A percentile compares a stretch with the other conserved stretches of the same genome.
Conservation (phyloP, 2,113 vertebrate species). For the Caloenas nicobarica region DNA sequence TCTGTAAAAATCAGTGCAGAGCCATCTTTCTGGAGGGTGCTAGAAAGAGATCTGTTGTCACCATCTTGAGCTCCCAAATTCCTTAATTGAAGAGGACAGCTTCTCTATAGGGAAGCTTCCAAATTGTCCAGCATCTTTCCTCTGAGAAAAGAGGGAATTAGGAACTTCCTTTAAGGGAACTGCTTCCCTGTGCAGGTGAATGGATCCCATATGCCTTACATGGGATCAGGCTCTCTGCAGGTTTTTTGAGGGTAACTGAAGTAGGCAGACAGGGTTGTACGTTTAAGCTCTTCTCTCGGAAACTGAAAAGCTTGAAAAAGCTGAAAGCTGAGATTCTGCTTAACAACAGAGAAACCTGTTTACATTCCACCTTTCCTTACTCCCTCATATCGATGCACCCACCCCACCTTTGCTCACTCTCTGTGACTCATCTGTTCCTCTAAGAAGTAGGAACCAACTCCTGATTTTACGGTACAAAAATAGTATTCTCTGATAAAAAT, state of each 20-base stretch:
- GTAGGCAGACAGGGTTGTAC: neutral
- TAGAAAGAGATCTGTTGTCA: neutral
- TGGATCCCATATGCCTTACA: neutral
- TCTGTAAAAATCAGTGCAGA: neutral
- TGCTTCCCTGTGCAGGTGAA: neutral
- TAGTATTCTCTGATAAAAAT: neutral
- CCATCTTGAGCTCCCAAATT: neutral
- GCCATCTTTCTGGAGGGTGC: fast-evolving
- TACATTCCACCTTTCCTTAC: neutral
- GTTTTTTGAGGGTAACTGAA: neutral
- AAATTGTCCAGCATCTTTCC: neutral
- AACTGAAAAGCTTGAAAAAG: neutral
- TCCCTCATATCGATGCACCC: too few species aligned
- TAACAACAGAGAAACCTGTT: neutral
- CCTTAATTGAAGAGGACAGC: neutral
- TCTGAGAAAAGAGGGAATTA: neutral
- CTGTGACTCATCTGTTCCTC: neutral
- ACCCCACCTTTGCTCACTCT: neutral
- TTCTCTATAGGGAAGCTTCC: neutral
- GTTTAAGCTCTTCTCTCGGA: neutral
- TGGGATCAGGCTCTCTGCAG: neutral
- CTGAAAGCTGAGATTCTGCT: neutral
- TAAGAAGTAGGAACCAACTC: neutral
- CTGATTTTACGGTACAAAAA: neutral
- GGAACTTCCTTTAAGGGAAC: neutral